Conservation (phyloP, 2,113 vertebrate species). For the Muntiacus muntjak region DNA sequence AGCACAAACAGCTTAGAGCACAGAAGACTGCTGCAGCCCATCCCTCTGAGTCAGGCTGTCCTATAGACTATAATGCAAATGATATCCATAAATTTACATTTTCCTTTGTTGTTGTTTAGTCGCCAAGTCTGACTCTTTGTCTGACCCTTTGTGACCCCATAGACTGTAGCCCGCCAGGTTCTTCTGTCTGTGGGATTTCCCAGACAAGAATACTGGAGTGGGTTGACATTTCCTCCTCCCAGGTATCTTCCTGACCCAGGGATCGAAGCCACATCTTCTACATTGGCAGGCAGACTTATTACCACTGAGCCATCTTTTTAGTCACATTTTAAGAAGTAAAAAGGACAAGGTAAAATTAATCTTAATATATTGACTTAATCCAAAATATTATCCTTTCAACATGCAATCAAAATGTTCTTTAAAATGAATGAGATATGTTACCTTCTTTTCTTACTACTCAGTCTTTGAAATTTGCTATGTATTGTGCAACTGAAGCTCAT, state of each 20-base stretch:
- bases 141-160: neutral
- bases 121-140: neutral
- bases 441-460: neutral
- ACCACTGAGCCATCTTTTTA: neutral
- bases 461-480: neutral
- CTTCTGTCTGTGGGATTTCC: neutral
- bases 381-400: slow-evolving; percentile 13
- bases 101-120: neutral
- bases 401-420: neutral
- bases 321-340: neutral
- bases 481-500: neutral
- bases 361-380: slow-evolving; percentile 10
- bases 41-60: neutral
- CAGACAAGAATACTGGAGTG: neutral
- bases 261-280: neutral
- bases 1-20: neutral
- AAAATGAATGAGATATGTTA: neutral
- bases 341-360: neutral
- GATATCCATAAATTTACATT: neutral
- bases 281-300: neutral
- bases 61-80: neutral
- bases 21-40: neutral
- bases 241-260: neutral
- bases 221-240: neutral
- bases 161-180: neutral